These are phyloP conservation scores for Lasioglossum morio DNA, from an alignment of 2,888 invertebrate genomes.

Conservation along the genomic window DNA sequence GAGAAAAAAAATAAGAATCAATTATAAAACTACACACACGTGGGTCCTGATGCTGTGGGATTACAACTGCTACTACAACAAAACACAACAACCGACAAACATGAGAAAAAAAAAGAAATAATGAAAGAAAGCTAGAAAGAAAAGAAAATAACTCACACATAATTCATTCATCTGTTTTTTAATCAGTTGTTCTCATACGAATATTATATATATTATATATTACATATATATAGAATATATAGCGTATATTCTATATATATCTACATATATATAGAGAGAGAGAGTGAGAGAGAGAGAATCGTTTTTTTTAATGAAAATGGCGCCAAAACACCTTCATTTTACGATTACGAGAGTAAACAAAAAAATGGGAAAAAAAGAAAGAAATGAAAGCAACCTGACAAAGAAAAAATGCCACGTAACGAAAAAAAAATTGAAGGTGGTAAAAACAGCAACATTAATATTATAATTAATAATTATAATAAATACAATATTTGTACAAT, in stretches of 20 bases:
- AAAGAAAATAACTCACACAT: constrained; percentile 66
- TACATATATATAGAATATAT: constrained; percentile 56
- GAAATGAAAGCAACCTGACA: constrained; percentile 73
- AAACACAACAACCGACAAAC: constrained; percentile 4
- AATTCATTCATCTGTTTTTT: constrained; percentile 72
- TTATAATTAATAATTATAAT: constrained; percentile 84
- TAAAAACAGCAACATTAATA: constrained; percentile 84
- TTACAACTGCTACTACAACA: constrained; percentile 27
- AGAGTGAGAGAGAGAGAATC: constrained; percentile 44
- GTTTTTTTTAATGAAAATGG: constrained; percentile 58
- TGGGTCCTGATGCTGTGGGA: constrained; percentile 68
- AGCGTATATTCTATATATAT: constrained; percentile 29
- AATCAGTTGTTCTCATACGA: constrained; percentile 69
- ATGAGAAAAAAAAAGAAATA: not conserved
- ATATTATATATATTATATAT: constrained; percentile 65
- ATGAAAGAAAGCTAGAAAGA: constrained; percentile 21
- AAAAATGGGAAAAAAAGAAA: constrained; percentile 40
- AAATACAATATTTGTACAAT: constrained; percentile 85
- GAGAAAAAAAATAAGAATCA: not conserved
- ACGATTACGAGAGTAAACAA: constrained; percentile 67
- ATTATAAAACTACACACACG: constrained; percentile 39
- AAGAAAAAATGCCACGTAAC: constrained; percentile 74
- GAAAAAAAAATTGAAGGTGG: constrained; percentile 80
- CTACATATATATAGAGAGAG: constrained; percentile 50
- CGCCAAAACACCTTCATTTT: constrained; percentile 71